Base-by-base conservation (phyloP, 2,113 vertebrate species). In the Suncus etruscus region DNA sequence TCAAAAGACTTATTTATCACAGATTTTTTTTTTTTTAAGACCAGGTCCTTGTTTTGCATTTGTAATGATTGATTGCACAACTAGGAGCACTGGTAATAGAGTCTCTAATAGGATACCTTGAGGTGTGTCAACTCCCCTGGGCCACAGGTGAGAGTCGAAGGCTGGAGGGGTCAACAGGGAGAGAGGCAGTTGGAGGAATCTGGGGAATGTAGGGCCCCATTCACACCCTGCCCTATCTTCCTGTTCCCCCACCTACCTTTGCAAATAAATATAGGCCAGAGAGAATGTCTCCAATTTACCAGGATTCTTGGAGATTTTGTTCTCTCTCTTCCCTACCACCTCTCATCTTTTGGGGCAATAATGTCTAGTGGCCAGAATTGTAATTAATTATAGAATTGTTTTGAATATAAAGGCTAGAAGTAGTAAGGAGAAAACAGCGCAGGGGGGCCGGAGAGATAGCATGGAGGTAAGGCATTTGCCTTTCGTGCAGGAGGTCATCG, bases 41-140 rank as follows among this genome's bases (percentile, higher is more conserved):
- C 25, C 12, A 54, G 61, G 51, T 68, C 11, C 27, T 81, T 76
- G 18, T 6, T 96, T 87, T 85, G 32, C 47, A 48, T 86, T 85
- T 39, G 18, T 87, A 45, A 80, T 81, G 24, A 80, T 51, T 79
- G 29, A 15, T 39, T 86, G 39, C 72, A 61, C 58, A 82, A 51
- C 32, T 47, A 25, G 48, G 69, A 51, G 8, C n/a, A 10, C 20
- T 47, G 18, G 11, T 76, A n/a, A 50, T 39, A 50, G 65, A 77
- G 24, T 11, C 22, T 25, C 22, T 63, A 15, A 14, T 39, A 39
- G 39, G 39, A 39, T 39, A 39, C 39, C 39, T 61, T 94, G 24
- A 39, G 54, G 45, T 54, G 32, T 72, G 7, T 82, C 79, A 85
- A n/a, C 9, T 29, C 72, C 12, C 7, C 39, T 83, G 75, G 68